phyloP scores from a whole-genome alignment of 35 echinoderm and acorn worm species.

The Ptychodera flava region DNA sequence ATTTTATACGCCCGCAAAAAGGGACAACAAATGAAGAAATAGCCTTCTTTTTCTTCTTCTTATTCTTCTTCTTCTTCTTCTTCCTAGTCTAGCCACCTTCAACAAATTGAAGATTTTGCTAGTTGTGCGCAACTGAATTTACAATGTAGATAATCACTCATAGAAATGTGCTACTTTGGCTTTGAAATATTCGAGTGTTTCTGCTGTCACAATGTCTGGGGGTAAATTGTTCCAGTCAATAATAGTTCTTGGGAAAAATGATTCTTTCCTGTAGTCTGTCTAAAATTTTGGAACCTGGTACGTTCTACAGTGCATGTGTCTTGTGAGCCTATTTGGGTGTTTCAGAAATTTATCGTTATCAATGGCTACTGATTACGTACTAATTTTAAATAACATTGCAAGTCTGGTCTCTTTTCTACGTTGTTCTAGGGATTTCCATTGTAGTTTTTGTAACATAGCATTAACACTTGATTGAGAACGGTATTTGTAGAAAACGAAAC shows the following conservation, averaged over 20 bases:
- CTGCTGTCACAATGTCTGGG: background rate
- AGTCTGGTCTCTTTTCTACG: constrained; percentile 4
- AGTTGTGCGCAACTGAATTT: no score
- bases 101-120: no score
- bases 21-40: no score
- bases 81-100: no score
- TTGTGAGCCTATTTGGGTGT: background rate
- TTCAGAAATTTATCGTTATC: background rate
- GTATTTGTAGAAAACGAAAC: background rate
- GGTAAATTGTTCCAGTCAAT: constrained; percentile 32
- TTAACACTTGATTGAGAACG: background rate
- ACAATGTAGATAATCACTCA: no score
- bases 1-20: no score
- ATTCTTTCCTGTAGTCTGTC: constrained; percentile 5
- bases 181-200: background rate
- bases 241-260: constrained; percentile 28
- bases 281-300: constrained; percentile 4
- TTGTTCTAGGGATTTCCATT: background rate
- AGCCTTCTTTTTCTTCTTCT: no score
- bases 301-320: background rate
- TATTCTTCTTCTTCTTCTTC: no score
- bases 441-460: constrained; percentile 16
- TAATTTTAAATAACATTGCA: constrained; percentile 9
- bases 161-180: background rate
- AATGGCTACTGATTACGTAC: background rate